phyloP scores from a whole-genome alignment of 2,113 vertebrate genomes.

The Murina feae region DNA sequence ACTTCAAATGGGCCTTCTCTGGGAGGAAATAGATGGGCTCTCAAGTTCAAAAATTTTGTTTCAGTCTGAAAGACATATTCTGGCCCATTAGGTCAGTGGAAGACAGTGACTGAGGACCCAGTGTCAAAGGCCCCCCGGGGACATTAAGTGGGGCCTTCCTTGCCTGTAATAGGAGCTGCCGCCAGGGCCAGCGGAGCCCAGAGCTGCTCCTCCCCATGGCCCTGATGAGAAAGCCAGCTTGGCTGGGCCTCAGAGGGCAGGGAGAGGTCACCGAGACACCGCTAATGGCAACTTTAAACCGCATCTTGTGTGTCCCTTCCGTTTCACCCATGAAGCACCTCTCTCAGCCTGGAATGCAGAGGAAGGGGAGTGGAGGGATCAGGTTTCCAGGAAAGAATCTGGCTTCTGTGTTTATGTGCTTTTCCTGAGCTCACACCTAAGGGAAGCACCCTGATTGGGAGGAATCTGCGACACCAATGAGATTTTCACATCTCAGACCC shows the following conservation, averaged over 20 bases:
- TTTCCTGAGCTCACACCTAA: neutral
- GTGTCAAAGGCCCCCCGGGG: neutral
- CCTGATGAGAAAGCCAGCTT: conserved; percentile 63
- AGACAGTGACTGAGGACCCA: conserved; percentile 34
- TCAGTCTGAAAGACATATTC: conserved; percentile 65
- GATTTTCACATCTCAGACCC: neutral
- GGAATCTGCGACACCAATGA: conserved; percentile 3
- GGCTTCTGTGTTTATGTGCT: neutral
- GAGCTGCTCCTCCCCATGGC: neutral
- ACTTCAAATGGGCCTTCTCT: conserved; percentile 49
- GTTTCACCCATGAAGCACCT: neutral
- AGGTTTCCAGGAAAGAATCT: conserved; percentile 55
- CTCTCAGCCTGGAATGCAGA: conserved; percentile 41
- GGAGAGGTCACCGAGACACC: conserved; percentile 34
- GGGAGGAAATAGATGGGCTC: conserved; percentile 55
- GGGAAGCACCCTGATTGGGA: neutral
- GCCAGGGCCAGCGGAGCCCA: neutral
- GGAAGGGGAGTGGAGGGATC: conserved; percentile 27
- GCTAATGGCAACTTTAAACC: conserved; percentile 1
- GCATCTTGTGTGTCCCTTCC: conserved; percentile 14
- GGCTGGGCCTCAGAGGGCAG: conserved; percentile 26
- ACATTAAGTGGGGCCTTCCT: neutral
- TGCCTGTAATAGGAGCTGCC: conserved; percentile 12
- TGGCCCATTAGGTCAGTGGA: conserved; percentile 45
- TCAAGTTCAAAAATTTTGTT: conserved; percentile 70